Percentiles rank a stretch among this genome's conserved stretches.
Evolutionary conservation across 1,140 invertebrate species (phyloP).

Genomic region (Augochlora pura): DNA sequence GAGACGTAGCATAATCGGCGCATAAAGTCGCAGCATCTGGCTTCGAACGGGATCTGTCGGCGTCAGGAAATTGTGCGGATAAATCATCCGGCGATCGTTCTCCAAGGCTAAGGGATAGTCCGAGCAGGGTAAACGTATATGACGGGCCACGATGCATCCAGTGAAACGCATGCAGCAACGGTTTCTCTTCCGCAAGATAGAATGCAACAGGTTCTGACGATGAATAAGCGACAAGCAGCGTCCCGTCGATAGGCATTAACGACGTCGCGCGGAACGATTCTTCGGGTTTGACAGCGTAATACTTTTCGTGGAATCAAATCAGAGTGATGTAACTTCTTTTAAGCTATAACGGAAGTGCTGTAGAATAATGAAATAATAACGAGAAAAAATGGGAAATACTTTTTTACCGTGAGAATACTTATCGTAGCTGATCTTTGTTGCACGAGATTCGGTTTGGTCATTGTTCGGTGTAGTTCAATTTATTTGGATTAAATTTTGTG

Average conservation of each 20-base stretch:
- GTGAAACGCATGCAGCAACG: conserved; percentile 7
- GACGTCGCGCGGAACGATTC: background rate
- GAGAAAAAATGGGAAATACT: no score
- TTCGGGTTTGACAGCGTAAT: no score
- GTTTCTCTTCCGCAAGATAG: conserved; percentile 34
- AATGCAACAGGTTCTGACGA: conserved; percentile 40
- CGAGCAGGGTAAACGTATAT: background rate
- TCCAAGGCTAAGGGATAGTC: no score
- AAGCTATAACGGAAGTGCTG: background rate
- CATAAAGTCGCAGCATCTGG: conserved; percentile 14
- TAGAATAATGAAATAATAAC: no score
- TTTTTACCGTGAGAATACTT: no score
- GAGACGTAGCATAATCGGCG: background rate
- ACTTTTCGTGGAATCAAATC: no score
- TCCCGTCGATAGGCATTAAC: conserved; percentile 3
- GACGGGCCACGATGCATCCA: background rate
- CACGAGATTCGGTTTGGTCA: no score
- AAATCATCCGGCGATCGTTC: conserved; percentile 24
- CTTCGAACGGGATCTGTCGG: background rate
- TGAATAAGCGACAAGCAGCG: background rate
- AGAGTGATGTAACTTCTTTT: no score
- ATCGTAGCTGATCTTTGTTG: no score
- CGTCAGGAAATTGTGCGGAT: conserved; percentile 31
- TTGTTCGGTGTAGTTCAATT: no score
- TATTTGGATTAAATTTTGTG: no score